These are phyloP conservation scores for Pomatostomus ruficeps DNA, from an alignment of 2,113 vertebrate species.

Conservation along the genomic window DNA sequence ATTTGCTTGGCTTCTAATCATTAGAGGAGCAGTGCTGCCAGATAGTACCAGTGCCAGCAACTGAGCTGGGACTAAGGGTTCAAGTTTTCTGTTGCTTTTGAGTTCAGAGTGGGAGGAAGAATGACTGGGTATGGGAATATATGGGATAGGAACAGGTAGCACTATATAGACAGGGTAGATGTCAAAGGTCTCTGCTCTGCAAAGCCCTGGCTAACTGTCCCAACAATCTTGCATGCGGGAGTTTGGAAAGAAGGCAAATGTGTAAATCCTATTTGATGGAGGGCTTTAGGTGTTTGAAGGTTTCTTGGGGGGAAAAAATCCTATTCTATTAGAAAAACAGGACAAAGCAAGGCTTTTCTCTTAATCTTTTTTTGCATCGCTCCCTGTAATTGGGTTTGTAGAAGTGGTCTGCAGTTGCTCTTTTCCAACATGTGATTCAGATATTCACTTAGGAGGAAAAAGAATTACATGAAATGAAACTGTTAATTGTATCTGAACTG, in stretches of 20 bases:
- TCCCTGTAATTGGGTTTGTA: neutral
- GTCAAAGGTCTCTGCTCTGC: neutral
- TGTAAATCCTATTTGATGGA: neutral
- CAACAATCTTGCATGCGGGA: neutral
- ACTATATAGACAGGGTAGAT: neutral
- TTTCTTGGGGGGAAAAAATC: accelerated
- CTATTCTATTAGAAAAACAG: neutral
- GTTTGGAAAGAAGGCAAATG: neutral
- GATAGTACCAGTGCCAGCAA: neutral
- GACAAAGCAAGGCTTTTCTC: neutral
- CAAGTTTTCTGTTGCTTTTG: neutral
- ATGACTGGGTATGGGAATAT: neutral
- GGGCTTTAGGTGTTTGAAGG: neutral
- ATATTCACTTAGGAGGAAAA: neutral
- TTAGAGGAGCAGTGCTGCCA: neutral
- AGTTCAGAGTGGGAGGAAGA: neutral
- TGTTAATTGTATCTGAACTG: neutral
- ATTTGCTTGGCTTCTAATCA: neutral
- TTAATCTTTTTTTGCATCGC: neutral
- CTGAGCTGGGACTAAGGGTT: neutral
- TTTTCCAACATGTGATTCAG: neutral
- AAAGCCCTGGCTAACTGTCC: neutral
- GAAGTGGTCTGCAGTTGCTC: neutral
- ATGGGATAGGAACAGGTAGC: neutral
- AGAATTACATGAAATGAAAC: neutral